phyloP scores from a whole-genome alignment of 2,797 vertebrate species.

The Cossypha caffra region DNA sequence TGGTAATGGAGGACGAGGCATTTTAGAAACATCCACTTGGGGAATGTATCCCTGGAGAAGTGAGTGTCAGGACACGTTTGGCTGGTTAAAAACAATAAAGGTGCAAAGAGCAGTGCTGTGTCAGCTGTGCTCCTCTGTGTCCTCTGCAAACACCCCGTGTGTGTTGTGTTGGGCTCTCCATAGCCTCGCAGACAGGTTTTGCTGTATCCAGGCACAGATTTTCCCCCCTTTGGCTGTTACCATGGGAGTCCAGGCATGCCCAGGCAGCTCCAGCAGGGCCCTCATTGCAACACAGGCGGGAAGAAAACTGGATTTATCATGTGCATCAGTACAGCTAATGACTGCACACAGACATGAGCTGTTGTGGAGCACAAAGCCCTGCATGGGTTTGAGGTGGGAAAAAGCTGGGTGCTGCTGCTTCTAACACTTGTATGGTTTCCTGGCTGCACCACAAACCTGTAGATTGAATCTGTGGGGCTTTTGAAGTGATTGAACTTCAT shows the following conservation, averaged over 20 bases:
- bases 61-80: not conserved
- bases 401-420: not conserved
- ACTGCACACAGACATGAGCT: not conserved
- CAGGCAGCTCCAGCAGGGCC: not conserved
- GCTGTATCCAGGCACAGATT: not conserved
- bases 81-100: not conserved
- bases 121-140: not conserved
- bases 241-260: not conserved
- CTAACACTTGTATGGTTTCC: not conserved
- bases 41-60: not conserved
- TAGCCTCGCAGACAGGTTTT: not conserved
- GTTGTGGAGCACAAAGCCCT: not conserved
- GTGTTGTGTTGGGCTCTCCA: not conserved
- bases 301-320: not conserved
- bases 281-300: not conserved
- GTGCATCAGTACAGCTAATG: not conserved
- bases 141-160: fast-evolving
- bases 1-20: not conserved
- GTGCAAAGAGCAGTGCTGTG: not conserved
- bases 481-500: not conserved
- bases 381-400: not conserved
- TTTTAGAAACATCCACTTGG: not conserved
- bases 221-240: not conserved
- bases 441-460: not conserved
- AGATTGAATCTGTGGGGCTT: not conserved